These are phyloP conservation scores for Brachypterus glaber DNA, from an alignment of 2,888 invertebrate genomes.

Conservation along the genomic window DNA sequence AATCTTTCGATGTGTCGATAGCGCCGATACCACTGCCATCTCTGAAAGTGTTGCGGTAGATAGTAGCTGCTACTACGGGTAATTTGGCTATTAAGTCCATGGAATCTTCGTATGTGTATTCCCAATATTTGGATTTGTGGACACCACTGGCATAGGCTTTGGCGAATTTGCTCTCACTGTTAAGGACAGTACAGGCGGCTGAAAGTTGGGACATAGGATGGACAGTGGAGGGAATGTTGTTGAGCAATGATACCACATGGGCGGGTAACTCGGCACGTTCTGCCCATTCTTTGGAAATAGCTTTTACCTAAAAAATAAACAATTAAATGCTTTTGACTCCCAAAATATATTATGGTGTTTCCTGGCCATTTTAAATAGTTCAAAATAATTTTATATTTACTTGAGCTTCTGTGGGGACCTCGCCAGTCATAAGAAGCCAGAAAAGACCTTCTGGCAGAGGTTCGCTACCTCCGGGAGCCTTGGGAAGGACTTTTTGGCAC, in stretches of 20 bases:
- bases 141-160: constrained; percentile 84
- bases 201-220: constrained; percentile 95
- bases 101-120: constrained; percentile 83
- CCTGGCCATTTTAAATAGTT: too few relatives aligned
- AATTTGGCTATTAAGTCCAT: constrained; percentile 93
- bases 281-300: constrained; percentile 76
- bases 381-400: constrained; percentile 40
- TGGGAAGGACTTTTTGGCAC: constrained; percentile 79
- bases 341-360: too few relatives aligned
- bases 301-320: constrained; percentile 41
- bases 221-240: constrained; percentile 78
- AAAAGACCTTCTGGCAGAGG: constrained; percentile 91
- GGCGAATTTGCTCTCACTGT: constrained; percentile 86
- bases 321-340: too few relatives aligned
- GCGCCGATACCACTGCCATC: constrained; percentile 81
- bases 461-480: constrained; percentile 68
- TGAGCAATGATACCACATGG: constrained; percentile 87
- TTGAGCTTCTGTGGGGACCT: constrained; percentile 75
- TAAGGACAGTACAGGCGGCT: constrained; percentile 82
- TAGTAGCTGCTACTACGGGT: constrained; percentile 88
- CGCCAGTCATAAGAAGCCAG: constrained; percentile 85
- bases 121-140: constrained; percentile 86
- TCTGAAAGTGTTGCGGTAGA: constrained; percentile 80
- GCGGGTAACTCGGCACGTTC: constrained; percentile 79
- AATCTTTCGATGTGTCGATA: constrained; percentile 83